These are phyloP conservation scores for Apodemia mormo DNA, from an alignment of 2,888 invertebrate genomes.

Conservation along the genomic window DNA sequence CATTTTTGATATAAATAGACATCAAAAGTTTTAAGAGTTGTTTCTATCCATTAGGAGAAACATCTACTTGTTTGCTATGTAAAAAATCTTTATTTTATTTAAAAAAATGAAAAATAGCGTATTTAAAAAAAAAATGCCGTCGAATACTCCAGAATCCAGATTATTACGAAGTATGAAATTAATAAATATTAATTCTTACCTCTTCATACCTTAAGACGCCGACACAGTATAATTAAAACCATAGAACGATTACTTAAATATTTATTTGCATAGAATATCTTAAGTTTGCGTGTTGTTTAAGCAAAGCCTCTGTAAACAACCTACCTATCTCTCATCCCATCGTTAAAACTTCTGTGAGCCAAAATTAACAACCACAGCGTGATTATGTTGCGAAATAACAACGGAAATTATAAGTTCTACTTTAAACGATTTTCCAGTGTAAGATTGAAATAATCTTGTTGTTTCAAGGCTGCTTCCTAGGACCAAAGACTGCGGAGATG, in stretches of 20 bases:
- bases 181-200: no score
- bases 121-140: no score
- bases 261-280: slow-evolving; percentile 1
- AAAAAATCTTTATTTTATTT: no score
- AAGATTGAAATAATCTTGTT: slow-evolving; percentile 13
- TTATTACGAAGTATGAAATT: no score
- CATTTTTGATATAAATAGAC: no score
- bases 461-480: background rate
- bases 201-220: no score
- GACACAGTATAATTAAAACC: background rate
- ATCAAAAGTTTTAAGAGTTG: no score
- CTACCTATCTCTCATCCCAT: slow-evolving; percentile 11
- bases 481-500: background rate
- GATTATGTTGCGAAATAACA: slow-evolving; percentile 14
- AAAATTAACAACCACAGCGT: slow-evolving; percentile 17
- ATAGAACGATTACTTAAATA: background rate
- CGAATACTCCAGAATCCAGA: no score
- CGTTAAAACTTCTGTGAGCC: slow-evolving; percentile 18
- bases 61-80: no score
- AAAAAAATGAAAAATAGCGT: no score
- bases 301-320: slow-evolving; percentile 6
- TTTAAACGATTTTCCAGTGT: slow-evolving; percentile 3
- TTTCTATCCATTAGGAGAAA: no score
- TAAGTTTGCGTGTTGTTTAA: slow-evolving; percentile 2
- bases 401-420: slow-evolving; percentile 9